Evolutionary conservation across 2,888 invertebrate species (phyloP), one percentile per base, ranked within the genome.

Genomic region (Bombylius major): DNA sequence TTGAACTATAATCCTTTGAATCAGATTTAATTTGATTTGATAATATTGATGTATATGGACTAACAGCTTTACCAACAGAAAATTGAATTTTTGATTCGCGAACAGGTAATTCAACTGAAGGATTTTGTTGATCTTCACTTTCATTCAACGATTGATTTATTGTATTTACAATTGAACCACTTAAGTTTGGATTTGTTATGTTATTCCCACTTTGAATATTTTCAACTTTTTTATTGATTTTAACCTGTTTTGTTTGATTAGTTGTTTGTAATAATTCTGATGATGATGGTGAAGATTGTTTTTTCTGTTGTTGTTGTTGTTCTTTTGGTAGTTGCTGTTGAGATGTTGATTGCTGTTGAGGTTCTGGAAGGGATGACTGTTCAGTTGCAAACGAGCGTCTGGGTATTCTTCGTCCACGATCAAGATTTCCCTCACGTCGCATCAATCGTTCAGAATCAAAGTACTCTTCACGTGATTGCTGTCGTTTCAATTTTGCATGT

Each of bases 51-150:
- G 56, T 48, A 51, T 51, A 61, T 51, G 70, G 68, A 34, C 69
- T 66, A 4, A 71, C 72, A n/a, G 67, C 65, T 56, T 68, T 72
- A 49, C 73, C 73, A 50, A 73, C 68, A 45, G 69, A 66, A 58
- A 73, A 73, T 51, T 65, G 65, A 46, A 72, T 67, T 8, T 60
- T 50, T 47, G 57, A 54, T 57, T 60, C 52, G 1, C 39, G 39
- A 33, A 9, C 47, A 23, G 32, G 0, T 42, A 42, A 23, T 23
- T 23, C 23, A 23, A 23, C 23, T 3, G n/a, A 39, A 12, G 23
- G 44, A 42, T 42, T 23, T 23, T 23, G 12, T 11, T 42, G 39
- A 11, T 42, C 39, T 42, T 42, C 39, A 42, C 39, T 42, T 4
- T 54, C 56, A 5, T 13, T 36, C 12, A 14, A n/a, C 4, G 14